These are phyloP conservation scores for Archivesica marissinica DNA, from an alignment of 1,140 invertebrate genomes.

Conservation along the genomic window DNA sequence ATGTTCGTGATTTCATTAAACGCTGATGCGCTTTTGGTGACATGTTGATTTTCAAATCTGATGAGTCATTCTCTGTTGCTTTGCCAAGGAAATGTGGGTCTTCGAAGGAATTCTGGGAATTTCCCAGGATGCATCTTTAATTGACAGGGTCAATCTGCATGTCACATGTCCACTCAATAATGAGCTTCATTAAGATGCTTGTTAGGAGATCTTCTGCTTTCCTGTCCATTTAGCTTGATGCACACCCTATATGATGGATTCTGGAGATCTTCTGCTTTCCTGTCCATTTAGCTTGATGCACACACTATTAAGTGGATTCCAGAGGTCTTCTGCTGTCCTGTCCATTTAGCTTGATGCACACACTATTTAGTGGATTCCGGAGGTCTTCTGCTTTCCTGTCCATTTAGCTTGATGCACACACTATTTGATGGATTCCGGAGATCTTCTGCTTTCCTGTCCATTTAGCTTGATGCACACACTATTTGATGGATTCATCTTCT, in stretches of 20 bases:
- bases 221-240: background rate
- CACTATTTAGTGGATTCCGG: background rate
- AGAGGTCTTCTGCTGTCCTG: background rate
- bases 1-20: conserved; percentile 32
- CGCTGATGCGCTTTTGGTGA: conserved; percentile 29
- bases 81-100: background rate
- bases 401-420: background rate
- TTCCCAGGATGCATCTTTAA: conserved; percentile 37
- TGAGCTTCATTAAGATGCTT: conserved; percentile 36
- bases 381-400: background rate
- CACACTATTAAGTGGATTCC: background rate
- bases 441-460: background rate
- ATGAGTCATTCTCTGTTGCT: conserved; percentile 45
- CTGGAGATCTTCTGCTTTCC: background rate
- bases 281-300: background rate
- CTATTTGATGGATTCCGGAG: background rate
- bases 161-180: conserved; percentile 29
- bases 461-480: background rate
- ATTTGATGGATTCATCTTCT: background rate
- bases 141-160: conserved; percentile 38
- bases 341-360: background rate
- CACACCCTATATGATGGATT: too few species aligned
- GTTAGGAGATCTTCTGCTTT: conserved; percentile 1
- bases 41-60: conserved; percentile 3
- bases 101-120: background rate